A percentile compares a stretch with the other conserved stretches of the same genome.
These are phyloP conservation scores for Lumbricus terrestris DNA, from an alignment of 2,888 invertebrate species.

Conservation along the genomic window DNA sequence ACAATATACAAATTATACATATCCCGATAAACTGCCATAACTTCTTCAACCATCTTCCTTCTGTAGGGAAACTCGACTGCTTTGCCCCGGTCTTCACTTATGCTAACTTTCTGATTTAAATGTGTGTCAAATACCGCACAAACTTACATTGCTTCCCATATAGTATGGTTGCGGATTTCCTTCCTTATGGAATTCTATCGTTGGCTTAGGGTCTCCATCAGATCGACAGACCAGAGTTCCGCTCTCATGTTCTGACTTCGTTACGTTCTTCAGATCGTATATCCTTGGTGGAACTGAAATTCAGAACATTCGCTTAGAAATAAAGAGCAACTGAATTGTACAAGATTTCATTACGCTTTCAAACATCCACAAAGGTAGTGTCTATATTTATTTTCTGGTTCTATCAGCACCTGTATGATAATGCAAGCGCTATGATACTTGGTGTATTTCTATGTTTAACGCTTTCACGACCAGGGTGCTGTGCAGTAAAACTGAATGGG, in stretches of 20 bases:
- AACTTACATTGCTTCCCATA: slow-evolving; percentile 35
- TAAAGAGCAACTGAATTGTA: not conserved
- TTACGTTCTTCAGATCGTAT: slow-evolving; percentile 26
- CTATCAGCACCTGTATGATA: not conserved
- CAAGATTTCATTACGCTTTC: not conserved
- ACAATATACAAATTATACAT: no score
- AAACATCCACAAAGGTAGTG: not conserved
- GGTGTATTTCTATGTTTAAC: not conserved
- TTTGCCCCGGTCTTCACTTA: not conserved
- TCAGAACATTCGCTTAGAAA: not conserved
- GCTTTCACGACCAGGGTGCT: no score
- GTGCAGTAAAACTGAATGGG: no score
- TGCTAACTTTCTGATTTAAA: not conserved
- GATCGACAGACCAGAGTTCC: slow-evolving; percentile 38
- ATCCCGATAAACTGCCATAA: no score
- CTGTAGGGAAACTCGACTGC: no score
- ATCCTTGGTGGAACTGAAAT: slow-evolving; percentile 28
- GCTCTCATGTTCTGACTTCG: slow-evolving; percentile 21
- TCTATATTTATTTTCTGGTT: not conserved
- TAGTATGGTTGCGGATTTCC: slow-evolving; percentile 31
- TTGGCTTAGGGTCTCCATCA: slow-evolving; percentile 39
- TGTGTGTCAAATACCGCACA: not conserved
- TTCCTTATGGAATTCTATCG: slow-evolving; percentile 38
- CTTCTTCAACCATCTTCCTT: no score
- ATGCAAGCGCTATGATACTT: not conserved